Conservation (phyloP, 2,797 vertebrate genomes). For the Enteromius argenteus region DNA sequence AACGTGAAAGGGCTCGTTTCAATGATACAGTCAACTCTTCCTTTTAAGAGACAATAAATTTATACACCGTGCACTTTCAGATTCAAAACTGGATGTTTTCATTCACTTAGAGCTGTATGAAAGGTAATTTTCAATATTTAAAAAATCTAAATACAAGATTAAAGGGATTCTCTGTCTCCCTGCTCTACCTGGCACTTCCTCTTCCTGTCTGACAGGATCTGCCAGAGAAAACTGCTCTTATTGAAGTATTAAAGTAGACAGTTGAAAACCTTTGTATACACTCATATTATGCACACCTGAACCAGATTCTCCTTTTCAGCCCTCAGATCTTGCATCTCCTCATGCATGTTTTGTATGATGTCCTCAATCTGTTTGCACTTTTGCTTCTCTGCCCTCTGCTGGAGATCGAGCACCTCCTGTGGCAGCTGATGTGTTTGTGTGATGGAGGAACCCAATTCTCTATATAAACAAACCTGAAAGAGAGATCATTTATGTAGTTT, state of each 20-base stretch:
- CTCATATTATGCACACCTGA: conserved; percentile 70
- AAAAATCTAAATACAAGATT: not conserved
- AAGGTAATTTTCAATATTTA: too few relatives aligned
- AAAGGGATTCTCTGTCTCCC: not conserved
- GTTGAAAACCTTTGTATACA: not conserved
- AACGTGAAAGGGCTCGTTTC: too few relatives aligned
- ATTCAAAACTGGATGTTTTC: too few relatives aligned
- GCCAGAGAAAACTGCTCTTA: not conserved
- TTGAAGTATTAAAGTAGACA: not conserved
- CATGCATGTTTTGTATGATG: conserved; percentile 74
- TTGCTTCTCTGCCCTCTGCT: conserved; percentile 84
- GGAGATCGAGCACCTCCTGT: conserved; percentile 78
- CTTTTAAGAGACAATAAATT: too few relatives aligned
- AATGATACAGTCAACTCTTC: too few relatives aligned
- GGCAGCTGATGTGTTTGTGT: conserved; percentile 80
- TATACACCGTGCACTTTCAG: too few relatives aligned
- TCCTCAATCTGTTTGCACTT: conserved; percentile 78
- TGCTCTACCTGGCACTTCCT: not conserved
- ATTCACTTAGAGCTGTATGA: too few relatives aligned
- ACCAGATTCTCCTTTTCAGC: conserved; percentile 81
- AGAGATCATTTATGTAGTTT: not conserved
- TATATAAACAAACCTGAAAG: conserved; percentile 78
- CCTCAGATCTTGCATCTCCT: conserved; percentile 79
- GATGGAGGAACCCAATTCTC: conserved; percentile 78
- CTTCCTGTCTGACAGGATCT: not conserved